phyloP scores from a whole-genome alignment of 2,797 vertebrate genomes.

The Acridotheres tristis region DNA sequence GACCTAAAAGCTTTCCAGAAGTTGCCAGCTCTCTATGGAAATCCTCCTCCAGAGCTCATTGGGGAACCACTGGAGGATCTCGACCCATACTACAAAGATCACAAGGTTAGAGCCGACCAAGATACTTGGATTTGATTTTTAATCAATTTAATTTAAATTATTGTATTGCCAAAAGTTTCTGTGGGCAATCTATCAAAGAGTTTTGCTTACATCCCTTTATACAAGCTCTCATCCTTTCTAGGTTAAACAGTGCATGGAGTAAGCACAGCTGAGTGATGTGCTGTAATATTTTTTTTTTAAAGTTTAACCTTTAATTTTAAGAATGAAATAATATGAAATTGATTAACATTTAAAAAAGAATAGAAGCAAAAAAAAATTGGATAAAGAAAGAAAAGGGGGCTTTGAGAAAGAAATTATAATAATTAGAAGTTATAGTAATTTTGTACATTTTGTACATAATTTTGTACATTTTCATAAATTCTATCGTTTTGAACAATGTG shows the following conservation, averaged over 20 bases:
- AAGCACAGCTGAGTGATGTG: background rate
- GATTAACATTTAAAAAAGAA: background rate
- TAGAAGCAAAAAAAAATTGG: background rate
- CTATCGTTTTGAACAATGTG: background rate
- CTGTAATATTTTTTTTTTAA: background rate
- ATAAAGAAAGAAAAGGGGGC: background rate
- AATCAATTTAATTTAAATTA: background rate
- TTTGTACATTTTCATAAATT: background rate
- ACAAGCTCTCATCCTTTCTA: background rate
- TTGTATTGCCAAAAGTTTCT: background rate
- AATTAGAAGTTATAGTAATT: background rate
- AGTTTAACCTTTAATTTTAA: background rate
- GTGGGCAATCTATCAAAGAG: background rate
- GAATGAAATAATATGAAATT: background rate
- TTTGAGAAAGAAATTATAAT: background rate
- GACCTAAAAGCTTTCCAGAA: conserved; percentile 92
- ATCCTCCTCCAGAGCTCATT: conserved; percentile 87
- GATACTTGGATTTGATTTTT: background rate
- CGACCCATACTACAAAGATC: conserved; percentile 89
- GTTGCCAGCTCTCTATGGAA: conserved; percentile 91
- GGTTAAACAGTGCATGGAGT: background rate
- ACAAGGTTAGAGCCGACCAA: conserved; percentile 77
- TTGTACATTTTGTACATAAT: background rate
- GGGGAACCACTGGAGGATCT: conserved; percentile 94
- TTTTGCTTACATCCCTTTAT: background rate